These are phyloP conservation scores for Pseudachorutes palmiensis DNA, from an alignment of 1,140 invertebrate species.

Conservation along the genomic window DNA sequence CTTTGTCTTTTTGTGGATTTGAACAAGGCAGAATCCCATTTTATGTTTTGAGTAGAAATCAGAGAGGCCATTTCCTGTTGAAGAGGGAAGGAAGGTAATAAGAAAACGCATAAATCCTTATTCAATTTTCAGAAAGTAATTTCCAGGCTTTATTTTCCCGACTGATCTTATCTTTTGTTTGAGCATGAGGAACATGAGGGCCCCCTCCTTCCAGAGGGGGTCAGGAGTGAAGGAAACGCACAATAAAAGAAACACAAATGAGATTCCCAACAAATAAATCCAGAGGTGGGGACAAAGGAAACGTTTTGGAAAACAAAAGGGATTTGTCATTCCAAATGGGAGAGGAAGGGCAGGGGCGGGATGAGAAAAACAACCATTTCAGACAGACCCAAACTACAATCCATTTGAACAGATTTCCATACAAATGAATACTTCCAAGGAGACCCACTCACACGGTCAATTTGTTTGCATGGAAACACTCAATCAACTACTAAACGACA, in stretches of 20 bases:
- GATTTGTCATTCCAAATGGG: background rate
- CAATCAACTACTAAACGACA: background rate
- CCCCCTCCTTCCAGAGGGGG: slow-evolving; percentile 5
- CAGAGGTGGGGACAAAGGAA: background rate
- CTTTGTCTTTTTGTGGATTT: background rate
- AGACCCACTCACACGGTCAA: too few relatives aligned
- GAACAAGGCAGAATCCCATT: background rate
- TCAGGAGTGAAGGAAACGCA: background rate
- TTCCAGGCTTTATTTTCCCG: slow-evolving; percentile 8
- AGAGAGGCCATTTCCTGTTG: background rate
- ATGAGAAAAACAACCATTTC: too few relatives aligned
- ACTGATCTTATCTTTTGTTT: background rate
- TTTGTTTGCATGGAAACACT: too few relatives aligned
- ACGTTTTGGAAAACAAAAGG: background rate
- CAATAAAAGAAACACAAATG: background rate
- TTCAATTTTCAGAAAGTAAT: slow-evolving; percentile 11
- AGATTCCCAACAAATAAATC: slow-evolving; percentile 11
- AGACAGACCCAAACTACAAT: too few relatives aligned
- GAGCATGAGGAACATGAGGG: background rate
- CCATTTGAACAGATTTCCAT: too few relatives aligned
- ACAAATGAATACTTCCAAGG: too few relatives aligned
- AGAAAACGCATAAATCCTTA: slow-evolving; percentile 12
- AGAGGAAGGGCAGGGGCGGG: background rate
- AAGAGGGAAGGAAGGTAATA: background rate
- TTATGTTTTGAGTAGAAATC: slow-evolving; percentile 7